Evolutionary conservation across 2,797 vertebrate species (phyloP).

Genomic region (Tapera naevia): DNA sequence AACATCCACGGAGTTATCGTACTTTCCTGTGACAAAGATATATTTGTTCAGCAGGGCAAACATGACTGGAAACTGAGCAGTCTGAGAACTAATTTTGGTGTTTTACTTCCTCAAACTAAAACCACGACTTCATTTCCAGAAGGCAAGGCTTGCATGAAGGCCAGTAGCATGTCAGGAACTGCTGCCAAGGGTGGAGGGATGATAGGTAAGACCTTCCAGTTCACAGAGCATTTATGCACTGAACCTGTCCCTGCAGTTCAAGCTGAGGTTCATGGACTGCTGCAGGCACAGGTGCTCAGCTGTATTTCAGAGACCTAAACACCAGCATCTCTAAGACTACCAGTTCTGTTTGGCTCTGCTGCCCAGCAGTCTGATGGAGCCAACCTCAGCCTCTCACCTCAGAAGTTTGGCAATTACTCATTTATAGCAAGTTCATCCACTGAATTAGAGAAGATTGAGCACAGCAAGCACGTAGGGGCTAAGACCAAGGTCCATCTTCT

Average conservation of each 20-base stretch:
- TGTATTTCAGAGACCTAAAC: not conserved
- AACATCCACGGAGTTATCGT: conserved; percentile 97
- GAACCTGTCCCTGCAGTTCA: not conserved
- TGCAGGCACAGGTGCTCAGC: not conserved
- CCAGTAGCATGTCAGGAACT: not conserved
- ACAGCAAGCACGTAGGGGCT: not conserved
- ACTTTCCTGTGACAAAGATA: conserved; percentile 85
- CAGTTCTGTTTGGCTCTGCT: not conserved
- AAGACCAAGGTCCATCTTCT: not conserved
- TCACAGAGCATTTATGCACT: not conserved
- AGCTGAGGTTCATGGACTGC: not conserved
- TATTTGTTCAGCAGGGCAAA: not conserved
- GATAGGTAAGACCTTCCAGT: not conserved
- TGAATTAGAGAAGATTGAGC: not conserved
- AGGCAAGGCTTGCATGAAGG: not conserved
- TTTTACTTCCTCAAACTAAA: not conserved
- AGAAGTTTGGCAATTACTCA: not conserved
- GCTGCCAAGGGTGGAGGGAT: not conserved
- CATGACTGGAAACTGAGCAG: not conserved
- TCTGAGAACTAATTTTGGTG: not conserved
- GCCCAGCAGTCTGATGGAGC: not conserved
- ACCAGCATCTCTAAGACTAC: not conserved
- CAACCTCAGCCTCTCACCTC: not conserved
- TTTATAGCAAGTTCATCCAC: not conserved
- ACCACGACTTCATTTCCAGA: not conserved